These are phyloP conservation scores for Acleris laterana DNA, from an alignment of 2,888 invertebrate species.

Conservation along the genomic window DNA sequence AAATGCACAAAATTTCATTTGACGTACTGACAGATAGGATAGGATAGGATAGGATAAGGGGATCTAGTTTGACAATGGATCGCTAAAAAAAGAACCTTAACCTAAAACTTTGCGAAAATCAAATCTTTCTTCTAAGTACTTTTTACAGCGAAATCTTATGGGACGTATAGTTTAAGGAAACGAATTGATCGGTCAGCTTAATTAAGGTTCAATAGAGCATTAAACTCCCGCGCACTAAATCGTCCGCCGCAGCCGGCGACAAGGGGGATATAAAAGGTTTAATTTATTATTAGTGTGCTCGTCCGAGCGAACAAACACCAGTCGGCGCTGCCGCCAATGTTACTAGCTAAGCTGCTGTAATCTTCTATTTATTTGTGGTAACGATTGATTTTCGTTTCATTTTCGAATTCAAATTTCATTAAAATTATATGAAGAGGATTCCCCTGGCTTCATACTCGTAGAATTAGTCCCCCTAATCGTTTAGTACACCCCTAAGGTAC, in stretches of 20 bases:
- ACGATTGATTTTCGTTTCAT: too few relatives aligned
- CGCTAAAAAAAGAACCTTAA: too few relatives aligned
- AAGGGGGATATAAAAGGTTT: conserved; percentile 24
- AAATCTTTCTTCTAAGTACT: background rate
- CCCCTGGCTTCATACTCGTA: too few relatives aligned
- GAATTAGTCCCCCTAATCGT: too few relatives aligned
- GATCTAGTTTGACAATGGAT: too few relatives aligned
- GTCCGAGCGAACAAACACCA: background rate
- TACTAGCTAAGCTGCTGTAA: background rate
- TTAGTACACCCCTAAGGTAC: too few relatives aligned
- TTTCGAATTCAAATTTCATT: too few relatives aligned
- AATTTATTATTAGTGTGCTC: conserved; percentile 19
- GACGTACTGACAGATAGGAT: too few relatives aligned
- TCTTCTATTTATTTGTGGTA: background rate
- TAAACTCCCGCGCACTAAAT: conserved; percentile 21
- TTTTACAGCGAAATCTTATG: background rate
- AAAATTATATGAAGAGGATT: too few relatives aligned
- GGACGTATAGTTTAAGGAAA: background rate
- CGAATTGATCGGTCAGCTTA: conserved; percentile 9
- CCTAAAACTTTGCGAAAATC: background rate
- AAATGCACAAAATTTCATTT: too few relatives aligned
- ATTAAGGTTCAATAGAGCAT: conserved; percentile 20
- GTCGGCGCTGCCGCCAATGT: background rate
- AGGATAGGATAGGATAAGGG: too few relatives aligned
- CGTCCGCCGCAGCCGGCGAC: conserved; percentile 17